A percentile compares a stretch with the other conserved stretches of the same genome.
Evolutionary conservation across 2,888 invertebrate genomes (phyloP).

Genomic region (Fabriciana adippe): DNA sequence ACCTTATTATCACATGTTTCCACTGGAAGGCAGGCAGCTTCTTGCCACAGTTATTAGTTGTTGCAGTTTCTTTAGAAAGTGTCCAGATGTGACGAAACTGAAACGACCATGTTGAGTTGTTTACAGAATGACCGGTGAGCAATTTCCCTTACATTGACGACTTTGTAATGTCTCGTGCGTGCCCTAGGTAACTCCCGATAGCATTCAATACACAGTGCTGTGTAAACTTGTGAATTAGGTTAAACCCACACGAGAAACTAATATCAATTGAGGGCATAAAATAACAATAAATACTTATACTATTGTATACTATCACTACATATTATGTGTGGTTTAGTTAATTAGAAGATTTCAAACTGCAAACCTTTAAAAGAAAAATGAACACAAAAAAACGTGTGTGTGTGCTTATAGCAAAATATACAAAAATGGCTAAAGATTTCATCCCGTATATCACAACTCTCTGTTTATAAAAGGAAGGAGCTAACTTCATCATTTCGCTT

Average conservation of each 20-base stretch:
- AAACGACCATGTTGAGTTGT: conserved; percentile 64
- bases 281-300: too few species aligned
- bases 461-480: too few species aligned
- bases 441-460: too few species aligned
- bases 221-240: conserved; percentile 36
- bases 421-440: too few species aligned
- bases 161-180: conserved; percentile 73
- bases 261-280: conserved; percentile 16
- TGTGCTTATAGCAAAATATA: too few species aligned
- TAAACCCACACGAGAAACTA: conserved; percentile 22
- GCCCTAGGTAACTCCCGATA: conserved; percentile 55
- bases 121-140: conserved; percentile 65
- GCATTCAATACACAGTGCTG: conserved; percentile 32
- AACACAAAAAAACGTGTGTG: too few species aligned
- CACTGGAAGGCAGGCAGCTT: conserved; percentile 73
- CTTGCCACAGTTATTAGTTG: conserved; percentile 62
- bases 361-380: too few species aligned
- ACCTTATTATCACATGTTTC: conserved; percentile 81
- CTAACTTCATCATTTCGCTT: too few species aligned
- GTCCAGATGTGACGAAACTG: conserved; percentile 76
- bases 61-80: conserved; percentile 80
- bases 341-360: too few species aligned
- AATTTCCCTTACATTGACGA: conserved; percentile 61
- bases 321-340: too few species aligned
- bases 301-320: too few species aligned